Evolutionary conservation across 2,797 vertebrate genomes (phyloP).

Genomic region (Pseudocheirus occidentalis): DNA sequence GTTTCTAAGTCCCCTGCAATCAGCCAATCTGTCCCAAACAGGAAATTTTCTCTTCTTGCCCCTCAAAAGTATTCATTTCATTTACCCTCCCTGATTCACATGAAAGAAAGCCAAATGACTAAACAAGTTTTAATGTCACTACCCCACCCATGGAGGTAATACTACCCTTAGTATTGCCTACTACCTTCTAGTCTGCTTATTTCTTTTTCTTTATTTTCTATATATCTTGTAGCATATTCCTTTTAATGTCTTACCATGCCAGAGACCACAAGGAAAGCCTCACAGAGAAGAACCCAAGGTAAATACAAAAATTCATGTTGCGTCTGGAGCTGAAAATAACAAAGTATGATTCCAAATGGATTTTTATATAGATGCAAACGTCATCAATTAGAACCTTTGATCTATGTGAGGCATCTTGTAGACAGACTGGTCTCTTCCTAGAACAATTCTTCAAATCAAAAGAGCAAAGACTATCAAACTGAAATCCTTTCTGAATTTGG

Average conservation of each 20-base stretch:
- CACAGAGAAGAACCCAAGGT: constrained; percentile 65
- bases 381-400: constrained; percentile 81
- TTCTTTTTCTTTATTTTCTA: constrained; percentile 14
- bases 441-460: neutral
- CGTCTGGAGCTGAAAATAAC: neutral
- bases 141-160: neutral
- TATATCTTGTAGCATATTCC: neutral
- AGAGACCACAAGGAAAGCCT: constrained; percentile 69
- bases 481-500: neutral
- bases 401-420: constrained; percentile 66
- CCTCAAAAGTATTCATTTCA: neutral
- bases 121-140: neutral
- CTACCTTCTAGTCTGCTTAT: neutral
- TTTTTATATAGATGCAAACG: constrained; percentile 66
- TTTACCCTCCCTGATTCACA: constrained; percentile 20
- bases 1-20: neutral
- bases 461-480: constrained; percentile 67
- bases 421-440: neutral
- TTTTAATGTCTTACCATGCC: constrained; percentile 82
- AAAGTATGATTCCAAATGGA: constrained; percentile 50
- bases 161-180: neutral
- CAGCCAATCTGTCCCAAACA: neutral
- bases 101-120: neutral
- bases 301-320: constrained; percentile 74
- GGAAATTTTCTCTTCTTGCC: neutral